Evolutionary conservation across 2,113 vertebrate species (phyloP).

Genomic region (Pseudorhombus dupliciocellatus): DNA sequence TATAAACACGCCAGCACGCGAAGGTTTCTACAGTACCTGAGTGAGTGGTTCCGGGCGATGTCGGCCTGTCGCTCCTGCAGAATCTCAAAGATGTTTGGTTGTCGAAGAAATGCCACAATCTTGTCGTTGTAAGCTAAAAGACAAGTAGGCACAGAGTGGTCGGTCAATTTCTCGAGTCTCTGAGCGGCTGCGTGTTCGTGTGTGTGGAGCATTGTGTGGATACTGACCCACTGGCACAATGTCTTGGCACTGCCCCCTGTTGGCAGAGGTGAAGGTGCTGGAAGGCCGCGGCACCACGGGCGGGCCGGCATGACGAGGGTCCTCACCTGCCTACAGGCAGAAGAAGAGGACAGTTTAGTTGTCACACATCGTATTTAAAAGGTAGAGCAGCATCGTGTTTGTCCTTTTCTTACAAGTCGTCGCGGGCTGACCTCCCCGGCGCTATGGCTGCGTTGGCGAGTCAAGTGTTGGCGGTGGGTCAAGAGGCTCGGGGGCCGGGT

Average conservation of each 20-base stretch:
- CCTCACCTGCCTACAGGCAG: slow-evolving; percentile 77
- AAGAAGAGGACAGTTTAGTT: background rate
- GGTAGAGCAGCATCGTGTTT: background rate
- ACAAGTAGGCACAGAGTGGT: background rate
- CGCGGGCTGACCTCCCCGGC: slow-evolving; percentile 88
- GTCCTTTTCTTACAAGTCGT: slow-evolving; percentile 50
- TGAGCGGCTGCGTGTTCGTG: background rate
- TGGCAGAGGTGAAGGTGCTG: slow-evolving; percentile 89
- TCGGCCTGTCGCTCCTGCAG: slow-evolving; percentile 95
- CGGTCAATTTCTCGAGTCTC: background rate
- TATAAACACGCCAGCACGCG: background rate
- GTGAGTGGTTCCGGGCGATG: slow-evolving; percentile 91
- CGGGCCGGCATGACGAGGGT: slow-evolving; percentile 87
- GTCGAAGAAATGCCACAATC: slow-evolving; percentile 94
- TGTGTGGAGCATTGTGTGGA: background rate
- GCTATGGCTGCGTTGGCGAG: slow-evolving; percentile 91
- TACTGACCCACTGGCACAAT: slow-evolving; percentile 92
- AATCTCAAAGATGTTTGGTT: slow-evolving; percentile 96
- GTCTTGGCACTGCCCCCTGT: slow-evolving; percentile 90
- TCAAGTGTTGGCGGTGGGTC: slow-evolving; percentile 90
- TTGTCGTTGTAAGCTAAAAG: slow-evolving; percentile 95
- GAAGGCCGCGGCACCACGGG: slow-evolving; percentile 90
- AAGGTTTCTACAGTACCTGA: slow-evolving; percentile 83
- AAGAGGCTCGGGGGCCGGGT: slow-evolving; percentile 84
- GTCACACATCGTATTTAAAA: background rate